These are phyloP conservation scores for Aeoliscus strigatus DNA, from an alignment of 2,797 vertebrate genomes.

Conservation along the genomic window DNA sequence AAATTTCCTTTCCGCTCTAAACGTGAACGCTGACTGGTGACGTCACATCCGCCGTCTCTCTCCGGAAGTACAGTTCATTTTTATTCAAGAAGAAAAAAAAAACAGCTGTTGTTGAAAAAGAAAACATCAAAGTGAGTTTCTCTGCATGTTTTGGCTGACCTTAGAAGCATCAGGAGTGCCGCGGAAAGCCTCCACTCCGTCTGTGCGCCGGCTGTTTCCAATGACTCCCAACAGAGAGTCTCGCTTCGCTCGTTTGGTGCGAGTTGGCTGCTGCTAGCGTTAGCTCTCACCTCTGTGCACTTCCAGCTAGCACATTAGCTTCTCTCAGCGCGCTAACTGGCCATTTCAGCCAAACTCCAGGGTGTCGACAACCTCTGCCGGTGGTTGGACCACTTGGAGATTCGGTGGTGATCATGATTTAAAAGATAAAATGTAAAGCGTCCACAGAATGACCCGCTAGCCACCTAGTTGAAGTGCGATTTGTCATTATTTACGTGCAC, in stretches of 20 bases:
- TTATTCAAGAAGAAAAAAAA: slow-evolving; percentile 69
- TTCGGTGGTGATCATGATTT: neutral
- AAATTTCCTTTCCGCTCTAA: no score
- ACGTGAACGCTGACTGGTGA: no score
- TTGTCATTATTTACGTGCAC: slow-evolving; percentile 46
- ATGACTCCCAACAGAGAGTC: slow-evolving; percentile 32
- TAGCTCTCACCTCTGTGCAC: slow-evolving; percentile 57
- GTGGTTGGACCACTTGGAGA: neutral
- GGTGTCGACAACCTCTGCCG: neutral
- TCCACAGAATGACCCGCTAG: slow-evolving; percentile 31
- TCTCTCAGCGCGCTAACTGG: slow-evolving; percentile 32
- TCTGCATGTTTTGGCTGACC: neutral
- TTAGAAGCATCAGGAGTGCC: neutral
- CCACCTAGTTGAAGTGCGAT: slow-evolving; percentile 22
- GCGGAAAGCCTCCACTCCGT: neutral
- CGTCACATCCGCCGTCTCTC: slow-evolving; percentile 63
- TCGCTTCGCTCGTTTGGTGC: slow-evolving; percentile 58
- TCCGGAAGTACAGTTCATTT: slow-evolving; percentile 81
- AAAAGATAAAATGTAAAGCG: slow-evolving; percentile 6
- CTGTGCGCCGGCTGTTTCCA: slow-evolving; percentile 19
- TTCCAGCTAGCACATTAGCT: slow-evolving; percentile 52
- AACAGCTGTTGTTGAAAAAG: slow-evolving; percentile 78
- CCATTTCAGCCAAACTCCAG: slow-evolving; percentile 19
- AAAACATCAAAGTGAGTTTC: slow-evolving; percentile 71
- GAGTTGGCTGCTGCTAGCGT: slow-evolving; percentile 61